These are phyloP conservation scores for Penaeus japonicus DNA, from an alignment of 1,140 invertebrate genomes.

Conservation along the genomic window DNA sequence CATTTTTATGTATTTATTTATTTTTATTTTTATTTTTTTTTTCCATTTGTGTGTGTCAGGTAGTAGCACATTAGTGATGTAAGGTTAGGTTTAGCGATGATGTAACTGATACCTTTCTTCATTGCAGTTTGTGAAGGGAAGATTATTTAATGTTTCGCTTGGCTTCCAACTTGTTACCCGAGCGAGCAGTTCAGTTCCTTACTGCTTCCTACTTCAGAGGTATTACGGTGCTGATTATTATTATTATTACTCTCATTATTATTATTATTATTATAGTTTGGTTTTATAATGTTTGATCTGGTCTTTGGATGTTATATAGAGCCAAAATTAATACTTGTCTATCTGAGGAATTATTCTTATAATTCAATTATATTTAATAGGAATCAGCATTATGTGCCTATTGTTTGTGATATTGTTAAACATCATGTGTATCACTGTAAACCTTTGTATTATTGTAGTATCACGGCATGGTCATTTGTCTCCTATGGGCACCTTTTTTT, in stretches of 20 bases:
- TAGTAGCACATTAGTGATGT: background rate
- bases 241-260: background rate
- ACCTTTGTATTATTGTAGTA: too few relatives aligned
- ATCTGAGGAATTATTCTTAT: too few relatives aligned
- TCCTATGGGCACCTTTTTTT: too few relatives aligned
- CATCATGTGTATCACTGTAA: too few relatives aligned
- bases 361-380: too few relatives aligned
- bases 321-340: too few relatives aligned
- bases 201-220: constrained; percentile 42
- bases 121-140: background rate
- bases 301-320: too few relatives aligned
- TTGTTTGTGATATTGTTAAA: too few relatives aligned
- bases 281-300: background rate
- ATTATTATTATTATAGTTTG: background rate
- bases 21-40: background rate
- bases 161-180: constrained; percentile 23
- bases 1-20: too few relatives aligned
- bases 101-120: background rate
- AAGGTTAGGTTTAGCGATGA: too few relatives aligned
- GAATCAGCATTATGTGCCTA: too few relatives aligned
- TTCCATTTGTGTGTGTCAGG: background rate
- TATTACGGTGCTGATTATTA: background rate
- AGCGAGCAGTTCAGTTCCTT: constrained; percentile 24
- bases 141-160: constrained; percentile 39
- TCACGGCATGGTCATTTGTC: too few relatives aligned